Evolutionary conservation across 2,113 vertebrate species (phyloP), one percentile per base, ranked within the genome.

Genomic region (Willisornis vidua): DNA sequence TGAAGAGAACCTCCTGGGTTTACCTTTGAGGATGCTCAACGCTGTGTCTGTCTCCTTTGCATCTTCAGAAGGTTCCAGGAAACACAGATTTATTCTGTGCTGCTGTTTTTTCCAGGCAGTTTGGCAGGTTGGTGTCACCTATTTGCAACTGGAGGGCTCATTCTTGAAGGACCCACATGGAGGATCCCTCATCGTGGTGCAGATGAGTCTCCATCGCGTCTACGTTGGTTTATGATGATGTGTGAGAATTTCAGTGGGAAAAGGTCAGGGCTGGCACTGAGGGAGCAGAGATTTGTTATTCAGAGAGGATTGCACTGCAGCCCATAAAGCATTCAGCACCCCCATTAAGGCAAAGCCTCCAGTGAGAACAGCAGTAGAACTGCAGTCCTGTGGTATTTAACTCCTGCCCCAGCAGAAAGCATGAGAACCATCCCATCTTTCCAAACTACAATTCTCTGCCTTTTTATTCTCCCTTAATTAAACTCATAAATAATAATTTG

Each of bases 201-300:
- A 67, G 87, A 7, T 22, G 73, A 91, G 73, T 89, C 73, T 52
- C 80, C 82, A 29, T 26, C 62, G 33, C n/a, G 4, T 1, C 10
- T 22, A 49, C 9, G 12, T 61, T 74, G 24, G 78, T 92, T 89
- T 49, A 41, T 13, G 61, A 37, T 33, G 89, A 72, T 62, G 87
- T 37, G 89, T 25, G 87, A 73, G 77, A 72, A 61, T 82, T 92
- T 54, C 89, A 82, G 87, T 20, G 84, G 79, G 84, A 28, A 90
- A 94, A 96, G 93, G 93, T 94, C 94, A 92, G 74, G 46, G 84
- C 77, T 91, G 87, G 89, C 77, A 14, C 65, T 62, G 73, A 7
- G 51, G 28, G 73, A 87, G 14, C 61, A 26, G n/a, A 5, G 70
- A 91, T 93, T 77, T 82, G 39, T 92, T 92, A 67, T 81, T 82